Base-by-base conservation (phyloP, 2,888 invertebrate genomes). In the Dynastes maya region DNA sequence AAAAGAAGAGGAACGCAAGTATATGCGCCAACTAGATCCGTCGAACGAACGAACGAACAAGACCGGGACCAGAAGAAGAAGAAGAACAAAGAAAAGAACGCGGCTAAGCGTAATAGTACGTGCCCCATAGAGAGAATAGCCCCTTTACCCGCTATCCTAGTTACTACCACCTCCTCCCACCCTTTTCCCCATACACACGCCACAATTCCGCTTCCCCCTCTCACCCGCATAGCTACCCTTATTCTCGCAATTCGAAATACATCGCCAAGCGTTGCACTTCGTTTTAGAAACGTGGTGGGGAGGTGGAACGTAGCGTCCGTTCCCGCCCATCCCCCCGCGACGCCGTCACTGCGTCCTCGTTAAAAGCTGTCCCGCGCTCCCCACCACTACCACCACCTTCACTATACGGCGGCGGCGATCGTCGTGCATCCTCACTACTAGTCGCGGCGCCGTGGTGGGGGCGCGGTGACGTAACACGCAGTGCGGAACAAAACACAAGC, bases 401-500 rank as follows among this genome's bases (percentile, higher is more conserved):
- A 61, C 71, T 68, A 4, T 22, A 58, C 55, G 16, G 55, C 16
- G 22, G 55, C 22, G 16, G 55, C 16, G 22, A 22, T 8, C 22
- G 22, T 58, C 58, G 49, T 75, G 61, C 51, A 65, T 72, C 77
- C 80, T 77, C 82, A 81, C 80, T 80, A 78, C 78, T 78, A 29
- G 51, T 53, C 55, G 76, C 68, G 55, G 72, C 79, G 78, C 51
- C 45, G 78, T 80, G 80, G 83, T 83, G 83, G 84, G 85, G 84
- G 82, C 78, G 22, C 80, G 80, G 86, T 89, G 88, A 89, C 89
- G 89, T 89, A 87, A 85, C 87, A 86, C 86, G 87, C 87, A 86
- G 88, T 88, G 88, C 89, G 88, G 88, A 88, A 88, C 88, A 88
- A 88, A 88, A 88, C 86, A 87, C 86, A 84, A 84, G 84, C 87